Evolutionary conservation across 2,113 vertebrate genomes (phyloP), one percentile per base, ranked within the genome.

Genomic region (Acrocephalus kingi): DNA sequence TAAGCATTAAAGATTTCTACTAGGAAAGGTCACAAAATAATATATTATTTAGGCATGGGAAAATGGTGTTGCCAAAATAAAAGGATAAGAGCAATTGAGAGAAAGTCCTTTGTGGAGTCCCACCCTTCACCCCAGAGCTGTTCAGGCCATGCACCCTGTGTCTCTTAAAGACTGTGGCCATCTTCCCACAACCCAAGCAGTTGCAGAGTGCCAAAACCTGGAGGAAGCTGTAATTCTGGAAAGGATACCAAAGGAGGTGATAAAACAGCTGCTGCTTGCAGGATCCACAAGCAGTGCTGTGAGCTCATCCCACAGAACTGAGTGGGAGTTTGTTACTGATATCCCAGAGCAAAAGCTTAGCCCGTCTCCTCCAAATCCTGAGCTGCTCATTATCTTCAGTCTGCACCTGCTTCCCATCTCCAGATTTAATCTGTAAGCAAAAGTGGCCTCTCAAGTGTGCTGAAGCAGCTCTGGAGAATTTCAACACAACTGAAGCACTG

Each of bases 251-350:
- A 63, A 59, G 64, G 92, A 86, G 85, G 79, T 88, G 90, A 94
- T 84, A 23, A 71, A 95, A 95, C 96, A 97, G 93, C 92, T 96
- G 94, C 92, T n/a, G 2, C 79, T 72, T 86, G 73, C 43, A 64
- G 63, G 72, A 45, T 90, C 43, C 78, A 62, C 46, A 69, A 83
- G 82, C 81, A 30, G 21, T 21, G 35, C 79, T 67, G 41, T 49
- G 87, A 61, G 82, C 87, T 84, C 63, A 81, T 88, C 94, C 92
- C 79, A 25, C 82, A 55, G 85, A 56, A 61, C 37, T 22, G 82
- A 90, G 96, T 74, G 76, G 94, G 95, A 91, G 91, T 90, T 91
- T 80, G 93, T 85, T 86, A 83, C 93, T 61, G 88, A 77, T 94
- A 94, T 3, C 83, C 71, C 56, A 4, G 59, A 77, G 87, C 55